These are phyloP conservation scores for Thyatira batis DNA, from an alignment of 2,888 invertebrate genomes.

Conservation along the genomic window DNA sequence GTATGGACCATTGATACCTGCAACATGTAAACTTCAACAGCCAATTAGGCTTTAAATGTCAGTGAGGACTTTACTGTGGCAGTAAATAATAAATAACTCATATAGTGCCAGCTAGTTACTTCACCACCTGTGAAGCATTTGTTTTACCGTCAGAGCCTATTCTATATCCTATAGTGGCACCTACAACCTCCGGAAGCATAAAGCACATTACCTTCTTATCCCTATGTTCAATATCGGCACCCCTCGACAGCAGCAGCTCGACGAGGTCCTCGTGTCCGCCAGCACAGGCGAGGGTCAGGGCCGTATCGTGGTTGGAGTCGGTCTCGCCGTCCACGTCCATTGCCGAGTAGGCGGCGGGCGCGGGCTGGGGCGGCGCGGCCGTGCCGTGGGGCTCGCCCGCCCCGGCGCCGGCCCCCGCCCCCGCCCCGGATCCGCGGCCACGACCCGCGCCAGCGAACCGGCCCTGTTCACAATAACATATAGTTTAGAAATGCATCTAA, in stretches of 20 bases:
- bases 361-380: constrained; percentile 67
- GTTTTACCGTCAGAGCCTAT: no score
- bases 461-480: no score
- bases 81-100: no score
- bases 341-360: constrained; percentile 84
- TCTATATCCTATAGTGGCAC: no score
- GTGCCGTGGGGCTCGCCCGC: constrained; percentile 38
- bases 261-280: constrained; percentile 98
- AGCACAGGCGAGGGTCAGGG: constrained; percentile 97
- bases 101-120: no score
- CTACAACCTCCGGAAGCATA: no score
- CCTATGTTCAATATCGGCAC: constrained; percentile 98
- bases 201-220: constrained; percentile 91
- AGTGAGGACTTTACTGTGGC: no score
- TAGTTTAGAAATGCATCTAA: no score
- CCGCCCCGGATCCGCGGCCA: constrained; percentile 31
- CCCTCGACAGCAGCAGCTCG: constrained; percentile 93
- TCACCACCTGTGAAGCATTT: no score
- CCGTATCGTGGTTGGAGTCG: constrained; percentile 99
- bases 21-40: no score
- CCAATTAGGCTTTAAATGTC: no score
- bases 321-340: constrained; percentile 99
- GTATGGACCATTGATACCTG: no score
- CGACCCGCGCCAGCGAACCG: constrained; percentile 51
- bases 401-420: constrained; percentile 38